Percentiles rank a stretch among this genome's conserved stretches.
Evolutionary conservation across 2,113 vertebrate genomes (phyloP).

Genomic region (Equus przewalskii): DNA sequence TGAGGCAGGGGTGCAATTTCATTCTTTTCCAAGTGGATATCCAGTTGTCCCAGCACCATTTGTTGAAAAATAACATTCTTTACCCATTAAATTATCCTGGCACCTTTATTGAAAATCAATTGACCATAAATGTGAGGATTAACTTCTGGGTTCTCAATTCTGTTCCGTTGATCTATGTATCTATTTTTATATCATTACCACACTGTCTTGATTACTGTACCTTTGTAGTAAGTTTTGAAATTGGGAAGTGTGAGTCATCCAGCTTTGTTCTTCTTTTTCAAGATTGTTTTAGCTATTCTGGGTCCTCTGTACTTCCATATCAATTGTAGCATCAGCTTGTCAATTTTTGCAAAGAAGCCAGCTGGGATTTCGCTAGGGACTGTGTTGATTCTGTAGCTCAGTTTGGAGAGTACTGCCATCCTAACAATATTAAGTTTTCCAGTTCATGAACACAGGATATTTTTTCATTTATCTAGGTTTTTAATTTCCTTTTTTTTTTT

Average conservation of each 20-base stretch:
- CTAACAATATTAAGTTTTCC: slow-evolving; percentile 17
- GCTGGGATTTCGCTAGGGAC: not conserved
- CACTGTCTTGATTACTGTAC: not conserved
- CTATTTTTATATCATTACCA: not conserved
- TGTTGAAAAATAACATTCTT: not conserved
- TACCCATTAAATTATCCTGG: not conserved
- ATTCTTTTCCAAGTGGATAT: not conserved
- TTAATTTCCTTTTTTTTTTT: not conserved
- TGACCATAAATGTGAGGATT: not conserved
- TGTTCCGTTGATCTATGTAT: not conserved
- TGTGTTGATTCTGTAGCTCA: not conserved
- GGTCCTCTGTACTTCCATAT: not conserved
- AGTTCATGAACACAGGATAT: not conserved
- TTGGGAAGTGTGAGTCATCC: not conserved
- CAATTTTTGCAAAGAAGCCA: slow-evolving; percentile 14
- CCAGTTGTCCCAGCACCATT: not conserved
- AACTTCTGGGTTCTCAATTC: slow-evolving; percentile 4
- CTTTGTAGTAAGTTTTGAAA: slow-evolving; percentile 42
- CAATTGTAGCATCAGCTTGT: not conserved
- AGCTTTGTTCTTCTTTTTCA: not conserved
- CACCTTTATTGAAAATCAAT: slow-evolving; percentile 11
- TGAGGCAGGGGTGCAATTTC: not conserved
- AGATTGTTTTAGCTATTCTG: not conserved
- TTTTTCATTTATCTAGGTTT: not conserved
- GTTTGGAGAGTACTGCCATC: not conserved